Base-by-base conservation (phyloP, 2,797 vertebrate species). In the Sciurus carolinensis region DNA sequence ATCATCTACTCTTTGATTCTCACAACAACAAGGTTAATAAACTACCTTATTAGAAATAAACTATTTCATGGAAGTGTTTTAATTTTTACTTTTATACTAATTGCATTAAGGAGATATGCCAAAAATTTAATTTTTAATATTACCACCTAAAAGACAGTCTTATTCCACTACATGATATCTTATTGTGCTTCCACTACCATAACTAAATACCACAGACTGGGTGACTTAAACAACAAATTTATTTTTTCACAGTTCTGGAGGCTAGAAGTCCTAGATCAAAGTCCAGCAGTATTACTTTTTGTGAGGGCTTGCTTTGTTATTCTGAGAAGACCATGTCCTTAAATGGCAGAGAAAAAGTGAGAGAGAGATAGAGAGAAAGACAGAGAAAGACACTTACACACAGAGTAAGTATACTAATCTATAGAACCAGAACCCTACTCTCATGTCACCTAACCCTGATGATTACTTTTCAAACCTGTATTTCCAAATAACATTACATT, bases 61-160 rank as follows among this genome's bases (percentile, higher is more conserved):
- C 13, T 52, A 73, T 54, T 86, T 95, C 13, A 30, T 42, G 28
- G 80, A 80, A 73, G 44, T 42, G 76, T 73, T 52, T 80, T 66
- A 13, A 6, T 39, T 82, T 72, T 72, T 62, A 26, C 22, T 47
- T 47, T 90, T 39, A 52, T 85, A 76, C 10, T 50, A 59, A 88
- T 69, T 28, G 5, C 30, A 54, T 87, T 80, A 44, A 83, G 30
- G 81, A 93, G n/a, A 83, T 52, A 87, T 87, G 20, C 15, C 50
- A 95, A 80, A 80, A 42, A 77, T 73, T 50, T 66, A 47, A 62
- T 66, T 95, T 91, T 90, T 36, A 77, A 81, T 71, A 84, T 94
- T 81, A 57, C 30, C 52, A 75, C 8, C 26, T 62, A 36, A 73
- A 88, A 22, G 59, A 59, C 1, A 85, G 30, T 87, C 5, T 76